Evolutionary conservation across 2,113 vertebrate species (phyloP), one percentile per base, ranked within the genome.

Genomic region (Indri indri): DNA sequence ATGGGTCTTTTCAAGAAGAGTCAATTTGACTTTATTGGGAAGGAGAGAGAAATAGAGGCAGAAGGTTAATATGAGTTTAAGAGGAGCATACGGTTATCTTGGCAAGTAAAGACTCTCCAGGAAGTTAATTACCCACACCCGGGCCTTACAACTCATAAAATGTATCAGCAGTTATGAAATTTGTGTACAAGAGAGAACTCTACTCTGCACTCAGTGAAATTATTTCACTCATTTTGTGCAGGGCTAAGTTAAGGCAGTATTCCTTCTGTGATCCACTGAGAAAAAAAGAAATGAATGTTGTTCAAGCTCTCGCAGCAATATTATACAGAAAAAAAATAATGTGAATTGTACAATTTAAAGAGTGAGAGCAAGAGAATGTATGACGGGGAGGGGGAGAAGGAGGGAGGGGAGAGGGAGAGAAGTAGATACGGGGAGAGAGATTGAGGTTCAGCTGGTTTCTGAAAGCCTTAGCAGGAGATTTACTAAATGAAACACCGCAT

Each of bases 81-180:
- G 45, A 97, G 97, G 93, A 97, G 63, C 95, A 86, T 32, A 54
- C 0, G 37, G 96, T 97, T 97, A 96, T 92, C 97, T 84, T 3
- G 0, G 80, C 95, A 98, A 98, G 98, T 97, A 98, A 97, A 85
- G 52, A 17, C 91, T 97, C 84, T 96, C 97, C 79, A 95, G 96
- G 97, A 97, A 94, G 97, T 97, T 98, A 98, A 98, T 98, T 98
- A 98, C 74, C 61, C 74, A 95, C 54, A 95, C 70, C 74, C 63
- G 89, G 50, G 87, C 86, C 27, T 96, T 77, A 91, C 68, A 40
- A 96, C 97, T 96, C 54, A 95, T 70, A 96, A 96, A 97, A 76
- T 0, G 0, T 50, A 95, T 70, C 40, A 71, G 71, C 83, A 42
- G 37, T 71, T 93, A 97, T 14, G 90, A 83, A 98, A 81, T 0